These are phyloP conservation scores for Heteronetta atricapilla DNA, from an alignment of 2,113 vertebrate species.

Conservation along the genomic window DNA sequence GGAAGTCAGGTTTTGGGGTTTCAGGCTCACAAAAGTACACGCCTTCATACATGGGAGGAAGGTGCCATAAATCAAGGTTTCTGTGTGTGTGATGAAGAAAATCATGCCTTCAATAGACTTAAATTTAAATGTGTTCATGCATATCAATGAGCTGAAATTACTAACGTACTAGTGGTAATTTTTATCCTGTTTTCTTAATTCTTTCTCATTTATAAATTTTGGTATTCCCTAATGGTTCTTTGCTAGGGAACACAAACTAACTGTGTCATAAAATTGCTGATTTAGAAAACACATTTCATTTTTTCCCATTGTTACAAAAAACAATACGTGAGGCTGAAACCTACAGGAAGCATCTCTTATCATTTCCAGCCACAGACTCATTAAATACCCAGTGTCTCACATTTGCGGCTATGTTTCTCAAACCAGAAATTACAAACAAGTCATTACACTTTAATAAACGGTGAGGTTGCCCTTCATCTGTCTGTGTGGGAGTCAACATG, in stretches of 20 bases:
- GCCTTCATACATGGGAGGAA: not conserved
- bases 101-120: accelerated
- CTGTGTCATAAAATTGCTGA: not conserved
- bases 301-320: constrained; percentile 13
- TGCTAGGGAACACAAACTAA: not conserved
- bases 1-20: not conserved
- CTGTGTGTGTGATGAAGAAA: not conserved
- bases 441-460: not conserved
- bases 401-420: not conserved
- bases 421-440: not conserved
- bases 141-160: not conserved
- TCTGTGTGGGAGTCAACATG: not conserved
- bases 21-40: not conserved
- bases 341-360: constrained; percentile 38
- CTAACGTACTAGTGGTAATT: not conserved
- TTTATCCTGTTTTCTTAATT: not conserved
- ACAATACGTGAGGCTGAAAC: constrained; percentile 19
- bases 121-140: not conserved
- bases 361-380: not conserved
- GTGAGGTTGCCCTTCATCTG: not conserved
- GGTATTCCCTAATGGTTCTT: not conserved
- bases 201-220: not conserved
- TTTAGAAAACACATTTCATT: constrained; percentile 37
- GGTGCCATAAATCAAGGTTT: accelerated
- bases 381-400: not conserved